Evolutionary conservation across 2,113 vertebrate species (phyloP).

Genomic region (Alectura lathami): DNA sequence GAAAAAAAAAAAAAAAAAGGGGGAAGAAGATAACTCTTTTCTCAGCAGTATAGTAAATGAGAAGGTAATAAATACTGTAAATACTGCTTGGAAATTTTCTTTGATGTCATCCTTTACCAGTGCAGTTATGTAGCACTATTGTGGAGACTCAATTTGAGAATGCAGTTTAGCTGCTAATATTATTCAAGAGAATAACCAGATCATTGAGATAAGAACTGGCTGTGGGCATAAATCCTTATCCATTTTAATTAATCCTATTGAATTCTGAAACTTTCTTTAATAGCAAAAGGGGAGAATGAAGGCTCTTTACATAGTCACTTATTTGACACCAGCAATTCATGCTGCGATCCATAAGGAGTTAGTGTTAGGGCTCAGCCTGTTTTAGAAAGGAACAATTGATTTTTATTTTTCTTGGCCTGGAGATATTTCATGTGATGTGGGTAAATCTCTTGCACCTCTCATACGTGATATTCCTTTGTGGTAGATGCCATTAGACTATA

Average conservation of each 20-base stretch:
- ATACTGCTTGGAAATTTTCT: neutral
- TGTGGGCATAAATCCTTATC: neutral
- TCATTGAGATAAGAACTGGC: neutral
- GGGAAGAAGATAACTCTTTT: neutral
- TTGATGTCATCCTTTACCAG: neutral
- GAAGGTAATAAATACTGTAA: neutral
- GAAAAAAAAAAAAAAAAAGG: neutral
- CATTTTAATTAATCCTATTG: conserved; percentile 29
- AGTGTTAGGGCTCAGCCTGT: neutral
- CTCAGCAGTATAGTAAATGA: neutral
- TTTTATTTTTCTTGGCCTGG: neutral
- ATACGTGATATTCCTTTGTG: neutral
- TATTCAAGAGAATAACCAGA: neutral
- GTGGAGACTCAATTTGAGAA: neutral
- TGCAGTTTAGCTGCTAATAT: neutral
- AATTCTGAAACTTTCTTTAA: conserved; percentile 11
- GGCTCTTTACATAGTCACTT: neutral
- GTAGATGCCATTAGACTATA: neutral
- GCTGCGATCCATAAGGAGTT: neutral
- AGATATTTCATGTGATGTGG: neutral
- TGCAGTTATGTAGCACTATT: neutral
- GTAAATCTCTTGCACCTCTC: neutral
- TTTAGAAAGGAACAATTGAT: neutral
- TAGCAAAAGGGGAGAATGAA: neutral
- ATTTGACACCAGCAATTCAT: accelerated